These are phyloP conservation scores for Lasioglossum leucozonium DNA, from an alignment of 2,888 invertebrate genomes.

Conservation along the genomic window DNA sequence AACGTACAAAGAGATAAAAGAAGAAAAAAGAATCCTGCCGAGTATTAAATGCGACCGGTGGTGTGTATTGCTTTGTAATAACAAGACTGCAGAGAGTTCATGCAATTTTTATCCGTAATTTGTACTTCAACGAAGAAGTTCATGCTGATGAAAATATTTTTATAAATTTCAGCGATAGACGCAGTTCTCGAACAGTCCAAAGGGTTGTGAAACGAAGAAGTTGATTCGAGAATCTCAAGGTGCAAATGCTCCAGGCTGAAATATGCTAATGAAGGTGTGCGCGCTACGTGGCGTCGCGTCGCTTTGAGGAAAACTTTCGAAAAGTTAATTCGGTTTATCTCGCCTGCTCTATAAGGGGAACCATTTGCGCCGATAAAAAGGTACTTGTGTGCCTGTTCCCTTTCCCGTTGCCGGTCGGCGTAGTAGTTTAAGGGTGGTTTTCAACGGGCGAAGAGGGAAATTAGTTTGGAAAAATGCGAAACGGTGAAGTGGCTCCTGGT, in stretches of 20 bases:
- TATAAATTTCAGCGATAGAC: no score
- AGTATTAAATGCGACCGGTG: neutral
- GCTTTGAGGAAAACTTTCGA: neutral
- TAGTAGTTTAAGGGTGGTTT: neutral
- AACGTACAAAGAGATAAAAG: neutral
- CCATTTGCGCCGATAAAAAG: constrained; percentile 8
- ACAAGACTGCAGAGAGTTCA: neutral
- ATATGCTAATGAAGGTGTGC: neutral
- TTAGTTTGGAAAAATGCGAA: constrained; percentile 47
- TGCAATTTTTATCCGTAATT: neutral
- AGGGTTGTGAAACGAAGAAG: neutral
- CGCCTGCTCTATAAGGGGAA: neutral
- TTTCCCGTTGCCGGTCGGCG: neutral
- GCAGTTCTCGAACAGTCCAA: neutral
- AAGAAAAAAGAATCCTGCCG: neutral
- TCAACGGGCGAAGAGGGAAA: constrained; percentile 27
- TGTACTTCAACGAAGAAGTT: neutral
- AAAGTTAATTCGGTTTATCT: constrained; percentile 8
- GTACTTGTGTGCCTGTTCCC: constrained; percentile 6
- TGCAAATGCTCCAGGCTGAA: neutral
- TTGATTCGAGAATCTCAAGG: neutral
- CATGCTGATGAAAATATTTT: neutral
- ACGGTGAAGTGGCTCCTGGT: constrained; percentile 29
- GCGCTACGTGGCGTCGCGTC: neutral
- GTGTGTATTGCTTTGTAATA: neutral